phyloP scores from a whole-genome alignment of 2,888 invertebrate species.

The Margaritifera margaritifera region DNA sequence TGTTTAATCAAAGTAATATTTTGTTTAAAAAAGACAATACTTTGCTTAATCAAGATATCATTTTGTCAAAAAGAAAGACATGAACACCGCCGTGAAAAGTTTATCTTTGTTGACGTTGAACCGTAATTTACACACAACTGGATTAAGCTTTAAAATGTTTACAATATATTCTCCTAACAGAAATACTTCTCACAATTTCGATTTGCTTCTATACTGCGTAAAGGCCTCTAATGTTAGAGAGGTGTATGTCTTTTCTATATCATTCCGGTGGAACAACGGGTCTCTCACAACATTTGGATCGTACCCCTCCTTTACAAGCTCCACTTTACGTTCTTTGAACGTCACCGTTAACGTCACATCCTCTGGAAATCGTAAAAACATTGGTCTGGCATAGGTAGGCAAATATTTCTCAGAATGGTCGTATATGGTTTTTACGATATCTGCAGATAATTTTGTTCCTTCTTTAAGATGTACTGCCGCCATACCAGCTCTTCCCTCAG shows the following conservation, averaged over 20 bases:
- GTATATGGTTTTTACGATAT: slow-evolving; percentile 30
- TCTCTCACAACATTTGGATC: slow-evolving; percentile 46
- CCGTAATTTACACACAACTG: no score
- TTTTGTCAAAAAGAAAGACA: no score
- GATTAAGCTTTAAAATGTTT: no score
- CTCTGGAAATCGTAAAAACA: slow-evolving; percentile 50
- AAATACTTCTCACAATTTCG: slow-evolving; percentile 27
- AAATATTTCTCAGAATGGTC: slow-evolving; percentile 38
- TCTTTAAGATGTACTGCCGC: slow-evolving; percentile 48
- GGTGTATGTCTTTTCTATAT: slow-evolving; percentile 36
- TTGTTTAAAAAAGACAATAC: no score
- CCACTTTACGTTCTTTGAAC: slow-evolving; percentile 60
- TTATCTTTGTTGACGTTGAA: no score
- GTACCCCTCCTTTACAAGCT: slow-evolving; percentile 59
- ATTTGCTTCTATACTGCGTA: slow-evolving; percentile 27
- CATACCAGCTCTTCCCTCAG: slow-evolving; percentile 58
- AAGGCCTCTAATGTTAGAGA: slow-evolving; percentile 36
- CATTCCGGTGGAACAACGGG: slow-evolving; percentile 50
- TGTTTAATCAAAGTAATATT: no score
- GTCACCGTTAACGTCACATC: slow-evolving; percentile 51
- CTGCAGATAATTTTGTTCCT: slow-evolving; percentile 14
- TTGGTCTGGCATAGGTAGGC: slow-evolving; percentile 54
- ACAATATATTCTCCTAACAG: no score
- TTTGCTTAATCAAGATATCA: no score
- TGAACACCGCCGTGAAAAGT: no score